A percentile compares a stretch with the other conserved stretches of the same genome.
These are phyloP conservation scores for Phymorhynchus buccinoides DNA, from an alignment of 1,140 invertebrate species.

Conservation along the genomic window DNA sequence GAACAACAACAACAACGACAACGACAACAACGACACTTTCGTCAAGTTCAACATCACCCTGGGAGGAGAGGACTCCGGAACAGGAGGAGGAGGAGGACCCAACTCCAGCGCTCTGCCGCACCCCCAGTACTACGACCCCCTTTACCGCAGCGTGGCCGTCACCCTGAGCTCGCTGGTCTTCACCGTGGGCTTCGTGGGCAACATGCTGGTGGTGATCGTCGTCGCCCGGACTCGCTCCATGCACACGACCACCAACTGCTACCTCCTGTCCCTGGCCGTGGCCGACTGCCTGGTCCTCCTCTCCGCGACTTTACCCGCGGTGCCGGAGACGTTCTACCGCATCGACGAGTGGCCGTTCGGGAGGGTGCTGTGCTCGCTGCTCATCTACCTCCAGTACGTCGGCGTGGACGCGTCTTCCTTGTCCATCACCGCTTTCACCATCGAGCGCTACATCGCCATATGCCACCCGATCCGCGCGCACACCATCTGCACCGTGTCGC, in stretches of 20 bases:
- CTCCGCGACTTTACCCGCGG: slow-evolving; percentile 77
- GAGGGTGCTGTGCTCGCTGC: slow-evolving; percentile 76
- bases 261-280: slow-evolving; percentile 92
- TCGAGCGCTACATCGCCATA: slow-evolving; percentile 95
- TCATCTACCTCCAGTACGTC: slow-evolving; percentile 80
- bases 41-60: neutral
- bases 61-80: neutral
- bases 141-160: slow-evolving; percentile 48
- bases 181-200: slow-evolving; percentile 67
- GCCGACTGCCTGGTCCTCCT: slow-evolving; percentile 91
- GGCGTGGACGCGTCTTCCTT: slow-evolving; percentile 90
- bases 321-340: slow-evolving; percentile 79
- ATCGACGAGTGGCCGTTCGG: slow-evolving; percentile 79
- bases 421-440: slow-evolving; percentile 93
- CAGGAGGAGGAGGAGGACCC: neutral
- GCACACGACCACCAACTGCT: slow-evolving; percentile 86
- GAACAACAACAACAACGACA: neutral
- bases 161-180: slow-evolving; percentile 56
- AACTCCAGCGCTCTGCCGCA: neutral
- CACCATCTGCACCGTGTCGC: slow-evolving; percentile 78
- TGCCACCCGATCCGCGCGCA: slow-evolving; percentile 93
- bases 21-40: neutral
- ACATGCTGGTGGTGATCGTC: slow-evolving; percentile 74
- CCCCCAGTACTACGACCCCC: slow-evolving; percentile 42
- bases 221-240: slow-evolving; percentile 72